These are phyloP conservation scores for Bothrops jararaca DNA, from an alignment of 2,113 vertebrate species.

Conservation along the genomic window DNA sequence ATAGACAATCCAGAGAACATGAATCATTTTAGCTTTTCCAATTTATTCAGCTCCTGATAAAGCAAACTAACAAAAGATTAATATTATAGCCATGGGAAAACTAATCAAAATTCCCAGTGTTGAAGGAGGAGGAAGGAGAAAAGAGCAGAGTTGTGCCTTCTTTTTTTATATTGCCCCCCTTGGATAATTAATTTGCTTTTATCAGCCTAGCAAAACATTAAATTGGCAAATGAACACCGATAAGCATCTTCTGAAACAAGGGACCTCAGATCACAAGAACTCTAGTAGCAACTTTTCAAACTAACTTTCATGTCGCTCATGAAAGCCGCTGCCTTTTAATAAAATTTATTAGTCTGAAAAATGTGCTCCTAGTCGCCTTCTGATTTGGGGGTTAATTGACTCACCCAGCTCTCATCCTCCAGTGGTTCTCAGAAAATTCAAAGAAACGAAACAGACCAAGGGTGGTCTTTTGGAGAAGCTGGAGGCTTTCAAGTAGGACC, in stretches of 20 bases:
- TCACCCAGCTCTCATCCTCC: neutral
- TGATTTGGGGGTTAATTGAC: neutral
- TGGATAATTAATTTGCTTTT: slow-evolving; percentile 61
- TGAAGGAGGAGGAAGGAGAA: neutral
- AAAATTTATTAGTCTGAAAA: neutral
- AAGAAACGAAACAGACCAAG: neutral
- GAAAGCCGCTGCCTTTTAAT: neutral
- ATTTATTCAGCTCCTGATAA: slow-evolving; percentile 63
- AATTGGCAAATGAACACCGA: slow-evolving; percentile 47
- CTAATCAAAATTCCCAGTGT: neutral
- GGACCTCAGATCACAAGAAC: neutral
- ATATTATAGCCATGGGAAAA: slow-evolving; percentile 46
- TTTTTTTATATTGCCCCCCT: slow-evolving; percentile 1
- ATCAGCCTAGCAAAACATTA: slow-evolving; percentile 55
- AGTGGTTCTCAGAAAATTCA: neutral
- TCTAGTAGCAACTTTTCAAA: neutral
- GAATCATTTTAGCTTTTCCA: slow-evolving; percentile 61
- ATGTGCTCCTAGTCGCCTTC: neutral
- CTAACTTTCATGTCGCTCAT: neutral
- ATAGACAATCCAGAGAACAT: slow-evolving; percentile 58
- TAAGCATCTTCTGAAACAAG: slow-evolving; percentile 40
- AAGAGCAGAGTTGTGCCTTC: neutral
- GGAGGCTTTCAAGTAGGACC: neutral
- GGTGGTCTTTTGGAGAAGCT: too few relatives aligned
- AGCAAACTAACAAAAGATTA: slow-evolving; percentile 60